Conservation (phyloP, 2,888 invertebrate species). For the Chymomyza amoena region DNA sequence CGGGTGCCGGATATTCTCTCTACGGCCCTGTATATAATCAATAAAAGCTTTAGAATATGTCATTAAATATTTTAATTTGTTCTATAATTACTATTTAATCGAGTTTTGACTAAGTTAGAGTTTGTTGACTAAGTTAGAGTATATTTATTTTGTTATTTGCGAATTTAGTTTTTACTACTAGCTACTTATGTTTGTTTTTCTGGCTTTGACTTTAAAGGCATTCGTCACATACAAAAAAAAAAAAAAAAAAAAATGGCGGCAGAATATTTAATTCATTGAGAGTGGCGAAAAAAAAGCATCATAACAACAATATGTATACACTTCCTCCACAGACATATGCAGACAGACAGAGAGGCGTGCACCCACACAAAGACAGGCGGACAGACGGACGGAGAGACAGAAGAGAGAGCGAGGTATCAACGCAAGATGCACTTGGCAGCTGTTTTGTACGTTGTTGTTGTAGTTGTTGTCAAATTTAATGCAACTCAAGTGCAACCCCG, state of each 20-base stretch:
- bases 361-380: not conserved
- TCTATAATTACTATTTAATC: no score
- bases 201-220: conserved; percentile 65
- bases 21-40: no score
- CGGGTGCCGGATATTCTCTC: no score
- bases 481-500: conserved; percentile 45
- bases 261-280: conserved; percentile 62
- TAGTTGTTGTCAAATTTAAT: conserved; percentile 32
- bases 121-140: not conserved
- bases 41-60: no score
- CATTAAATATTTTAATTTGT: no score
- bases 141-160: not conserved
- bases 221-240: conserved; percentile 52
- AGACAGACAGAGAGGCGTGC: conserved; percentile 24
- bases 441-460: conserved; percentile 30
- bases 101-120: no score
- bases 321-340: not conserved
- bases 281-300: conserved; percentile 22
- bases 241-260: conserved; percentile 13
- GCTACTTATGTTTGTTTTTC: conserved; percentile 28
- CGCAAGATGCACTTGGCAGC: conserved; percentile 5
- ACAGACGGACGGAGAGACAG: conserved; percentile 10
- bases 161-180: not conserved
- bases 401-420: no score
- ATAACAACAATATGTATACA: conserved; percentile 23